Evolutionary conservation across 2,888 invertebrate species (phyloP), one percentile per base, ranked within the genome.

Genomic region (Opisthograptis luteolata): DNA sequence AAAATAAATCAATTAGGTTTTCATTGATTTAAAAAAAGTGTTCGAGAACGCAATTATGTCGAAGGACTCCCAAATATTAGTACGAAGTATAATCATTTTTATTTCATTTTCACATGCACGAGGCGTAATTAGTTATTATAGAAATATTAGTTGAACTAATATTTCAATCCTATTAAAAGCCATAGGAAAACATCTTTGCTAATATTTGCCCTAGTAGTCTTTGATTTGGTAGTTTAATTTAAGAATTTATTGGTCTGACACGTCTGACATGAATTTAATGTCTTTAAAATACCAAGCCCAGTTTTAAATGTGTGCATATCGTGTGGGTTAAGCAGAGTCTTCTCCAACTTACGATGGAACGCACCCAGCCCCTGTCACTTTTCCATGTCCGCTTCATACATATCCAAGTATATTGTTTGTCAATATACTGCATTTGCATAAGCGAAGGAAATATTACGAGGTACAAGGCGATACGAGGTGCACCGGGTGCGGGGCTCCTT

Each of bases 341-440:
- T 37, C 46, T 20, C 35, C 25, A 34, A 36, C 25, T 37, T 31
- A 19, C 53, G 62, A 60, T 55, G 60, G 66, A 55, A 47, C 68
- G 63, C 74, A 72, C 70, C 69, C 66, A 77, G 64, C 55, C 60
- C 70, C 76, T 70, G 79, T 76, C 79, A 79, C 70, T 79, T 79
- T 82, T 76, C 81, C 74, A 68, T 68, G 71, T 76, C 81, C 76
- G 83, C 79, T 79, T 76, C 79, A 77, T 84, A 81, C 72, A 79
- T 81, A 83, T 74, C 72, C 76, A 71, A 76, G 74, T 83, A 83
- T 82, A 85, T 82, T 83, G 81, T 84, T 81, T 81, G 82, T 80
- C 79, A 81, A 79, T 83, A 73, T 41, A 40, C 60, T 55, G 64
- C 73, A 84, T 87, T 87, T 84, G 79, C 87, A 84, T 87, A 84